A percentile compares a stretch with the other conserved stretches of the same genome.
Conservation (phyloP, 2,113 vertebrate genomes). For the Ochotona princeps region DNA sequence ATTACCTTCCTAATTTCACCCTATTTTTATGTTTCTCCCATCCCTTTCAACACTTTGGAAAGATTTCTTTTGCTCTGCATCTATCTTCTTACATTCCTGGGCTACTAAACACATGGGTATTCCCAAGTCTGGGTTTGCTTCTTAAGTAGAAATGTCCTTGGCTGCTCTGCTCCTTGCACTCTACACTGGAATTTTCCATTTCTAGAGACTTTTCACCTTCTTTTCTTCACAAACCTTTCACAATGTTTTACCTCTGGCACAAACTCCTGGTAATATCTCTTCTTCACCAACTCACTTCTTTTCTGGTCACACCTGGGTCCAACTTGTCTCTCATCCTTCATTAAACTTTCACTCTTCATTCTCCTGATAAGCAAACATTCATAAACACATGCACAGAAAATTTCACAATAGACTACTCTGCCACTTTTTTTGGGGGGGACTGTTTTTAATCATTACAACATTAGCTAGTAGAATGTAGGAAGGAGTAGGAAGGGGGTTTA, state of each 20-base stretch:
- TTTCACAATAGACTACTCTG: neutral
- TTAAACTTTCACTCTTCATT: constrained; percentile 15
- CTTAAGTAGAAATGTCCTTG: neutral
- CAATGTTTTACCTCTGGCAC: neutral
- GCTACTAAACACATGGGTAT: neutral
- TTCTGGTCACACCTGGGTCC: neutral
- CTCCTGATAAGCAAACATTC: neutral
- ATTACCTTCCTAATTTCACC: neutral
- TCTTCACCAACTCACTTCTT: neutral
- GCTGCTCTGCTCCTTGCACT: neutral
- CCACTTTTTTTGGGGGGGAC: neutral
- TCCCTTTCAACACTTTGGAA: neutral
- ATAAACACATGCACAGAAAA: neutral
- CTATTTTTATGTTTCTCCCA: neutral
- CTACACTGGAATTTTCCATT: neutral
- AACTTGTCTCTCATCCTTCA: constrained; percentile 35
- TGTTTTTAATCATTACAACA: neutral
- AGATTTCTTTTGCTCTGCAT: neutral
- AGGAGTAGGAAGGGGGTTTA: neutral
- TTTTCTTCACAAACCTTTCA: neutral
- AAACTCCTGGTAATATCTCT: neutral
- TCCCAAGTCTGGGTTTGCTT: neutral
- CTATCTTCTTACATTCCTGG: neutral
- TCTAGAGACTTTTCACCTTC: neutral
- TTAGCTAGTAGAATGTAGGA: neutral